Base-by-base conservation (phyloP, 2,888 invertebrate genomes). In the Polyommatus icarus region DNA sequence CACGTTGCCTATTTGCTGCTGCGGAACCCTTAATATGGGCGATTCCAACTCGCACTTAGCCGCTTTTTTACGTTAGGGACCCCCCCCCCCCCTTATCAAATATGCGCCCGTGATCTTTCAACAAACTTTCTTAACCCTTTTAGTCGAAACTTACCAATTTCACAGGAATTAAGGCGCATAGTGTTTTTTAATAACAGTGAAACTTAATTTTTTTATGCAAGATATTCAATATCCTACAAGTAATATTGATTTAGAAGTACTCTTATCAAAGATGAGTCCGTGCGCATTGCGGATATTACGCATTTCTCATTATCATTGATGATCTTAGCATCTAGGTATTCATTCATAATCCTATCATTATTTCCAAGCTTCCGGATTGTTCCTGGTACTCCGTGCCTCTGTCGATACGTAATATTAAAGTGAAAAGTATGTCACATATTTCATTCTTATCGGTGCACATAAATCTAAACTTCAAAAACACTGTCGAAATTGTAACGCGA, bases 381-480 rank as follows among this genome's bases (percentile, higher is more conserved):
- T 72, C 40, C 12, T 72, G 36, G 36, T 72, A 40, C 40, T 72
- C 36, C 4, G 20, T 72, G 8, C 72, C 3, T n/a, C 10, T 40
- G 36, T 72, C 20, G 36, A 40, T 72, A 72, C 36, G 12, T 40
- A 71, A 75, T 75, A 29, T 29, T 75, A 29, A 50, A 54, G 29
- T 54, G 15, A 75, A 75, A 54, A 50, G 29, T 75, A 50, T 75
- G 54, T 75, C 75, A 75, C 75, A 75, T 75, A 73, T 24, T 40
- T 75, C 54, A 75, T 29, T 59, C 10, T 77, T 77, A 77, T 77
- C 77, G 46, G 10, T 40, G 59, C 24, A 75, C 75, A 75, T 75
- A 75, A 75, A 75, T 75, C 46, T 75, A 54, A 75, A 61, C 59
- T 75, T 46, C 10, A 46, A 46, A 77, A 75, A 77, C 29, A 71